phyloP scores from a whole-genome alignment of 2,797 vertebrate species.

The Syngnathus rostellatus region DNA sequence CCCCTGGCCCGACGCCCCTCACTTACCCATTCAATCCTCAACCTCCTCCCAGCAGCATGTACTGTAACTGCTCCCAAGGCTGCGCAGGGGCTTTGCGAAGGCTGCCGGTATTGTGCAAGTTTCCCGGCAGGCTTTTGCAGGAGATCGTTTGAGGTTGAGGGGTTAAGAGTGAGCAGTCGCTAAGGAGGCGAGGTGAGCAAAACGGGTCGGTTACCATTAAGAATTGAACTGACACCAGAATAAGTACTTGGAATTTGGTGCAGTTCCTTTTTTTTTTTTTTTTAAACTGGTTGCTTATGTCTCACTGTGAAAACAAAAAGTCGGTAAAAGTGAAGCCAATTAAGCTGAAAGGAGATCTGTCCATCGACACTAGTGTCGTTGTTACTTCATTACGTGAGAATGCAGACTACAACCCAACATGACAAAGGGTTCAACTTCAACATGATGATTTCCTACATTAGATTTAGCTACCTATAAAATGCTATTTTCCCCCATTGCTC shows the following conservation, averaged over 20 bases:
- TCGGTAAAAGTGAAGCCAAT: background rate
- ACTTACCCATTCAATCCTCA: slow-evolving; percentile 44
- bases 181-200: slow-evolving; percentile 30
- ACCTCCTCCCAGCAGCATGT: slow-evolving; percentile 42
- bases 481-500: too few relatives aligned
- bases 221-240: background rate
- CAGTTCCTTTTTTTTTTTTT: background rate
- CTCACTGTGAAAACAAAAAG: background rate
- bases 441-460: too few relatives aligned
- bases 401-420: background rate
- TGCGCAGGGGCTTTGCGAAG: slow-evolving; percentile 56
- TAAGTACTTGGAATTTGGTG: background rate
- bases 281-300: background rate
- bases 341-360: background rate
- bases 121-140: slow-evolving; percentile 32
- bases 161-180: slow-evolving; percentile 44
- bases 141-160: slow-evolving; percentile 43
- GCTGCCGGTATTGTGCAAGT: slow-evolving; percentile 25
- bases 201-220: slow-evolving; percentile 18
- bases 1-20: slow-evolving; percentile 32
- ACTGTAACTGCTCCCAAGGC: slow-evolving; percentile 58
- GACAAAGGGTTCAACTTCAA: background rate
- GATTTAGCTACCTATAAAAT: too few relatives aligned
- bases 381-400: background rate
- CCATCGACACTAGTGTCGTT: background rate